These are phyloP conservation scores for Platerodrilus igneus DNA, from an alignment of 2,888 invertebrate species.

Conservation along the genomic window DNA sequence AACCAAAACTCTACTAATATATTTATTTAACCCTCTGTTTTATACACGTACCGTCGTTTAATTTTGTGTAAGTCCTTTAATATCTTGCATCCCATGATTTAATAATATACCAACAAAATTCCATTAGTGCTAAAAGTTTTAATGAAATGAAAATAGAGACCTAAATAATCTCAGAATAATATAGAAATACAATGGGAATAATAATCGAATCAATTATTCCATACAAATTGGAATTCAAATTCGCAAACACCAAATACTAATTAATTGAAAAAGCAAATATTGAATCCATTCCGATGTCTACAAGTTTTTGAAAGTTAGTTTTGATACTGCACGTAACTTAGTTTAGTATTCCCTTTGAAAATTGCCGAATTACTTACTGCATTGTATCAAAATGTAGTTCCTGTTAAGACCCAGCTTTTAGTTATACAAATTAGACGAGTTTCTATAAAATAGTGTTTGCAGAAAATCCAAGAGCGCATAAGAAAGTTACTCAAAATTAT, in stretches of 20 bases:
- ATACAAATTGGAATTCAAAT: slow-evolving; percentile 39
- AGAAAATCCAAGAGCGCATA: slow-evolving; percentile 13
- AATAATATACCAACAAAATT: too few relatives aligned
- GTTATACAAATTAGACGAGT: not conserved
- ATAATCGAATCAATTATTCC: slow-evolving; percentile 43
- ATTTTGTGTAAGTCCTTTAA: too few relatives aligned
- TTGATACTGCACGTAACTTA: slow-evolving; percentile 23
- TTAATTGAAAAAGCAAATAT: slow-evolving; percentile 45
- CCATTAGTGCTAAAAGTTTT: slow-evolving; percentile 16
- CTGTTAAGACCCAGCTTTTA: slow-evolving; percentile 1
- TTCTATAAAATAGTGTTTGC: slow-evolving; percentile 15
- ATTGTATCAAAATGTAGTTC: slow-evolving; percentile 5
- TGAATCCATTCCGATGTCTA: slow-evolving; percentile 33
- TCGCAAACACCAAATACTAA: slow-evolving; percentile 42
- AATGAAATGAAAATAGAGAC: slow-evolving; percentile 19
- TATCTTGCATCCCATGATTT: too few relatives aligned
- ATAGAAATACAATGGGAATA: slow-evolving; percentile 43
- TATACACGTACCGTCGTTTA: too few relatives aligned
- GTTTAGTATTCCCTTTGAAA: slow-evolving; percentile 2
- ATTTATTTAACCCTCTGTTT: too few relatives aligned
- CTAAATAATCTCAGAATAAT: slow-evolving; percentile 26
- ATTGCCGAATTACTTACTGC: not conserved
- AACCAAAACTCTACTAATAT: too few relatives aligned
- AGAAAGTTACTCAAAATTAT: slow-evolving; percentile 27
- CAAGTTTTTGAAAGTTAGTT: slow-evolving; percentile 31